Percentiles rank a stretch among this genome's conserved stretches.
Evolutionary conservation across 1,140 invertebrate genomes (phyloP).

Genomic region (Fopius arisanus): DNA sequence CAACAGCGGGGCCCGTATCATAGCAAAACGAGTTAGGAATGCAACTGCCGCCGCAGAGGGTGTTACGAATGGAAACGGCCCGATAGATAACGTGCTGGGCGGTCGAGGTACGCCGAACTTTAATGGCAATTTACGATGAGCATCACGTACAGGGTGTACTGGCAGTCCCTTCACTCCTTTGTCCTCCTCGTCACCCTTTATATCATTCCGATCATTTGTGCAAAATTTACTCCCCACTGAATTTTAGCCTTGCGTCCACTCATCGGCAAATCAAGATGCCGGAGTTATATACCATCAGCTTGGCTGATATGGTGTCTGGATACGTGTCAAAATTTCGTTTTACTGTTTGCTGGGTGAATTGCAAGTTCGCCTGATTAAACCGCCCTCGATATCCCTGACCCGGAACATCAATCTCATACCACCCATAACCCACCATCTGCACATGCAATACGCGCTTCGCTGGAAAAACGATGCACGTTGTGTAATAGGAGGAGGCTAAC

Average conservation of each 20-base stretch:
- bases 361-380: slow-evolving; percentile 18
- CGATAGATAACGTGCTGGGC: slow-evolving; percentile 18
- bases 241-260: not conserved
- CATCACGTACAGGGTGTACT: not conserved
- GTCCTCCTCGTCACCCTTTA: not conserved
- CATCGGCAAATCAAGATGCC: not conserved
- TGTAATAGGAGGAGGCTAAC: not conserved
- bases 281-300: not conserved
- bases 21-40: slow-evolving; percentile 9
- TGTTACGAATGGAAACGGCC: slow-evolving; percentile 22
- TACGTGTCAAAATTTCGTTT: slow-evolving; percentile 13
- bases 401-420: slow-evolving; percentile 8
- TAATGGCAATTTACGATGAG: slow-evolving; percentile 23
- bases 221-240: not conserved
- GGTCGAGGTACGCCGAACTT: slow-evolving; percentile 19
- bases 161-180: not conserved
- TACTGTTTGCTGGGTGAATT: slow-evolving; percentile 1
- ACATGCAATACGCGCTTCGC: not conserved
- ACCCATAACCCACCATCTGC: not conserved
- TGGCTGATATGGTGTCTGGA: not conserved
- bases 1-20: not conserved
- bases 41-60: slow-evolving; percentile 4
- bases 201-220: not conserved
- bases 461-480: not conserved
- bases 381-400: slow-evolving; percentile 6